Conservation (phyloP, 2,888 invertebrate species). For the Agrochola lychnidis region DNA sequence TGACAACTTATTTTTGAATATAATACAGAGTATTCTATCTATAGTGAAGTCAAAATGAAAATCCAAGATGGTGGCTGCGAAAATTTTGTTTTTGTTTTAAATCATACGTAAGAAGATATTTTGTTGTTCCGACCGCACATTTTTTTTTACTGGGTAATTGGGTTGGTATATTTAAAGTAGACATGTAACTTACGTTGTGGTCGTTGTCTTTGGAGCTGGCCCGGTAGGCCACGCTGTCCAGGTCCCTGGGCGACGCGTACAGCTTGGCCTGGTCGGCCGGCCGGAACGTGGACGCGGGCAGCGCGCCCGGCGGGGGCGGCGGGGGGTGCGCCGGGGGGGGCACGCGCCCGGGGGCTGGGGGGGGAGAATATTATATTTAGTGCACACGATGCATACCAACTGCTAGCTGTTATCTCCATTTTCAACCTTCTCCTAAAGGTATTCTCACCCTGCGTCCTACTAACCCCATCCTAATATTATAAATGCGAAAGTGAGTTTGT, state of each 20-base stretch:
- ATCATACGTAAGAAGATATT: too few species aligned
- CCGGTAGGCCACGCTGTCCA: constrained; percentile 88
- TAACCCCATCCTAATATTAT: too few species aligned
- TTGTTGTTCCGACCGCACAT: too few species aligned
- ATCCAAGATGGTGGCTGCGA: too few species aligned
- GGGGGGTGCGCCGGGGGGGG: constrained; percentile 96
- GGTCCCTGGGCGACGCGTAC: constrained; percentile 97
- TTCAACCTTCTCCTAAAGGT: too few species aligned
- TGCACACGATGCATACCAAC: background rate
- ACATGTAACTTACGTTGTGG: constrained; percentile 22
- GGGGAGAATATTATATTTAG: background rate
- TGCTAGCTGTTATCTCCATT: too few species aligned
- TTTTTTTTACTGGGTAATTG: background rate
- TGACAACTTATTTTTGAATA: background rate
- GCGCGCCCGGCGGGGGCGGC: constrained; percentile 92
- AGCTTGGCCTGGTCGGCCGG: constrained; percentile 91
- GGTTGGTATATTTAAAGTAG: background rate
- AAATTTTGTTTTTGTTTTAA: too few species aligned
- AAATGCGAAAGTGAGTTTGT: too few species aligned
- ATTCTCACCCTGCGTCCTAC: background rate
- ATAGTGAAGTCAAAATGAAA: too few species aligned
- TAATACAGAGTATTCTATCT: too few species aligned
- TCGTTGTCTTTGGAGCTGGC: constrained; percentile 56
- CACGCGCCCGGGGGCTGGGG: constrained; percentile 84
- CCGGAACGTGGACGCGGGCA: constrained; percentile 96